phyloP scores from a whole-genome alignment of 1,140 invertebrate genomes.

The Scylla paramamosain region DNA sequence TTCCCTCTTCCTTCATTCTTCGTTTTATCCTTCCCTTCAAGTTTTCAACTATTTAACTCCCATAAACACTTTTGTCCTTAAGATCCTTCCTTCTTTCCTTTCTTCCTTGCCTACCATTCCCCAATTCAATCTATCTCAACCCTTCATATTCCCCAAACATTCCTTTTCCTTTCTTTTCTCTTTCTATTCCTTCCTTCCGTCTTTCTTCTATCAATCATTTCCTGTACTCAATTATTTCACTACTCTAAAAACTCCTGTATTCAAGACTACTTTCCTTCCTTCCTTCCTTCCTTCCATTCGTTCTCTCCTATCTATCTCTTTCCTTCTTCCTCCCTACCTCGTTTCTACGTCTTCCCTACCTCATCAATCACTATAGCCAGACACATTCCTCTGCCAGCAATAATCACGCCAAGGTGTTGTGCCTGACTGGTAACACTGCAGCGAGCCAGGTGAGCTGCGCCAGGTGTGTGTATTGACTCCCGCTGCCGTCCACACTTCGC shows the following conservation, averaged over 20 bases:
- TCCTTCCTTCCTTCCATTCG: neutral
- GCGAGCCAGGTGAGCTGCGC: neutral
- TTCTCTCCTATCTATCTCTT: neutral
- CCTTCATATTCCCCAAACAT: too few relatives aligned
- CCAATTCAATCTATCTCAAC: too few relatives aligned
- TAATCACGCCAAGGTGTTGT: neutral
- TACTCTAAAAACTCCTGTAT: too few relatives aligned
- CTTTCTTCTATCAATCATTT: neutral
- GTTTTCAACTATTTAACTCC: too few relatives aligned
- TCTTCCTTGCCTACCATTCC: too few relatives aligned
- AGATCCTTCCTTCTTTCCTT: too few relatives aligned
- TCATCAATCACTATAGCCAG: neutral
- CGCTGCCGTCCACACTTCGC: neutral
- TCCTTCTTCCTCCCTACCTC: neutral
- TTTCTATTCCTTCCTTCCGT: neutral
- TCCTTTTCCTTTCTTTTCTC: too few relatives aligned
- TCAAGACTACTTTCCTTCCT: neutral
- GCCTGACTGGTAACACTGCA: neutral
- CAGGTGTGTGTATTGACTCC: constrained; percentile 3
- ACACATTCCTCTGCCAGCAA: constrained; percentile 4
- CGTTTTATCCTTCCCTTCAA: too few relatives aligned
- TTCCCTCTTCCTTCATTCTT: too few relatives aligned
- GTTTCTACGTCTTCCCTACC: neutral
- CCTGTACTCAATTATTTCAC: too few relatives aligned
- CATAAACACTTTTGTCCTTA: too few relatives aligned